phyloP scores from a whole-genome alignment of 1,140 invertebrate species.

The Epicauta chinensis region DNA sequence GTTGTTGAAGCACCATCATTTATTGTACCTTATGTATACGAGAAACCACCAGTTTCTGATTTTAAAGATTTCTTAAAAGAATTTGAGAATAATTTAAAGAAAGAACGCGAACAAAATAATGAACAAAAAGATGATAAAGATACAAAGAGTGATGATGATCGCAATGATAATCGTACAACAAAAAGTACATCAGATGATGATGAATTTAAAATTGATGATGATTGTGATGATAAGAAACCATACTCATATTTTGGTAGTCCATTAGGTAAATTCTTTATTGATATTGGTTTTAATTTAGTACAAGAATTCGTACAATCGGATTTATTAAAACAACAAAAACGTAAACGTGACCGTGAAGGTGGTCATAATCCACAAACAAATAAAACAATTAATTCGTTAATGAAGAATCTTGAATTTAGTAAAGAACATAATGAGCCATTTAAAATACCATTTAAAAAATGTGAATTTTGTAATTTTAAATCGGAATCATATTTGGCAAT shows the following conservation, averaged over 20 bases:
- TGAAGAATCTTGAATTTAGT: conserved; percentile 78
- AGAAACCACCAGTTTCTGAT: conserved; percentile 73
- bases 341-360: conserved; percentile 62
- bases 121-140: conserved; percentile 37
- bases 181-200: conserved; percentile 40
- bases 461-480: conserved; percentile 88
- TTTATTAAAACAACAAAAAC: conserved; percentile 78
- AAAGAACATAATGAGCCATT: conserved; percentile 86
- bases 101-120: conserved; percentile 28
- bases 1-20: conserved; percentile 87
- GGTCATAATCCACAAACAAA: conserved; percentile 64
- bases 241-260: conserved; percentile 77
- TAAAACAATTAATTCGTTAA: conserved; percentile 68
- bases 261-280: conserved; percentile 86
- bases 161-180: conserved; percentile 38
- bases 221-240: conserved; percentile 45
- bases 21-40: conserved; percentile 86
- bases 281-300: conserved; percentile 84
- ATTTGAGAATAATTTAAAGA: conserved; percentile 36
- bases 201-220: conserved; percentile 42
- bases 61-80: conserved; percentile 68
- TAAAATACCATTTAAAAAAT: conserved; percentile 66
- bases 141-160: conserved; percentile 36
- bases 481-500: conserved; percentile 83
- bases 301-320: conserved; percentile 91